Percentiles rank a stretch among this genome's conserved stretches.
Conservation (phyloP, 2,888 invertebrate species). For the Ctena decussata region DNA sequence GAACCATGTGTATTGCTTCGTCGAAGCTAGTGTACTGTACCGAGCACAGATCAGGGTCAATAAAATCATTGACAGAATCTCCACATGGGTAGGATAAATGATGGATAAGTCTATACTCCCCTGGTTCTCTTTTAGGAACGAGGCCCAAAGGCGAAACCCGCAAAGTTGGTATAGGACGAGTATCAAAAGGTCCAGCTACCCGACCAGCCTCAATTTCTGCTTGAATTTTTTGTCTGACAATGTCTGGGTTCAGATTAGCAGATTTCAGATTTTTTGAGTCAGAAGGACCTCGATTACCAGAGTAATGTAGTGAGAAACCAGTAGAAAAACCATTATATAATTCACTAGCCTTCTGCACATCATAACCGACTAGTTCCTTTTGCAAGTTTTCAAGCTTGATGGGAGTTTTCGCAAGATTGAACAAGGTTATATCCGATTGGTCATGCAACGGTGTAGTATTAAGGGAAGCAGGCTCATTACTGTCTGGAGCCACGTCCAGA, state of each 20-base stretch:
- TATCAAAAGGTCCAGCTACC: constrained; percentile 43
- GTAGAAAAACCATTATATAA: constrained; percentile 23
- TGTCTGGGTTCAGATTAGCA: neutral
- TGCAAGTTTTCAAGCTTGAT: neutral
- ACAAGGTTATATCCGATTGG: neutral
- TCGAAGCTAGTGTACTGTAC: constrained; percentile 48
- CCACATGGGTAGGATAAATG: constrained; percentile 35
- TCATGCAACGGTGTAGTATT: neutral
- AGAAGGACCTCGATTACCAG: constrained; percentile 17
- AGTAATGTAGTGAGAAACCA: constrained; percentile 47
- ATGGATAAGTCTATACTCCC: constrained; percentile 33
- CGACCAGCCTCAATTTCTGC: constrained; percentile 46
- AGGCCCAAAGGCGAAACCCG: constrained; percentile 25
- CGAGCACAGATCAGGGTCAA: constrained; percentile 33
- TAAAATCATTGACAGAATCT: constrained; percentile 32
- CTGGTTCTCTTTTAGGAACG: constrained; percentile 29
- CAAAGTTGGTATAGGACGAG: constrained; percentile 16
- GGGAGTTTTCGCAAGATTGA: neutral
- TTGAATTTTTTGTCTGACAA: constrained; percentile 29
- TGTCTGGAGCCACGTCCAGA: neutral
- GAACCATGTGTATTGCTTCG: constrained; percentile 35
- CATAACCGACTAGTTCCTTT: neutral
- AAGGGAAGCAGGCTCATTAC: neutral
- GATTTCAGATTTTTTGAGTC: constrained; percentile 43
- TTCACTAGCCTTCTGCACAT: neutral